Evolutionary conservation across 2,888 invertebrate species (phyloP), one percentile per base, ranked within the genome.

Genomic region (Auanema sp.): DNA sequence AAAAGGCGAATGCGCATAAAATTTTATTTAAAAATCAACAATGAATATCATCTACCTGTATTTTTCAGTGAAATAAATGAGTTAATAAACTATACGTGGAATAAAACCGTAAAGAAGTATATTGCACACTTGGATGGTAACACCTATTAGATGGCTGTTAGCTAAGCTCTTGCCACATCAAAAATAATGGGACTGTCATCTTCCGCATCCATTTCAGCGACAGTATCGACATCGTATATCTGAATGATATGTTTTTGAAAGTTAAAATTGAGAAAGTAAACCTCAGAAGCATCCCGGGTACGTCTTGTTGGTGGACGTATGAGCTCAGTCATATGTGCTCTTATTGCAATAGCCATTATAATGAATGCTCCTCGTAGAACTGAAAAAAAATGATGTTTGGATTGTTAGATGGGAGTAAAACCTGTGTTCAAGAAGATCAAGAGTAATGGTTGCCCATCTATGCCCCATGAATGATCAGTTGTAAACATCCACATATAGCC

Each of bases 181-280:
- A 75, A 76, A 44, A 76, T 71, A 12, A 77, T 69, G 21, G 76
- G 76, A 16, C 71, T 68, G n/a, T 76, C 75, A 52, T 77, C 76
- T 18, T 73, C 75, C 5, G 64, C 68, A 16, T 69, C 66, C 11
- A 64, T 58, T 40, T 63, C 67, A 12, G 59, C 58, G 10, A 54
- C 59, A 16, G 60, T 60, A 23, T 76, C 73, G 14, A 61, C 60
- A 12, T 71, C 73, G 43, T 75, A 73, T 4, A 77, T 68, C 66
- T 68, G 41, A 40, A 64, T 11, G 11, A 43, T 43, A 12, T 43
- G 43, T 43, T 43, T 43, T 12, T 14, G n/a, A 43, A 43, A 43
- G 12, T 43, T 43, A 43, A 43, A 50, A 50, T 50, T 16, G 11
- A 24, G 14, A 42, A 1, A 14, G 14, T 41, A 41, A 40, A 64